Evolutionary conservation across 1,140 invertebrate genomes (phyloP), one percentile per base, ranked within the genome.

Genomic region (Stegodyphus mimosarum): DNA sequence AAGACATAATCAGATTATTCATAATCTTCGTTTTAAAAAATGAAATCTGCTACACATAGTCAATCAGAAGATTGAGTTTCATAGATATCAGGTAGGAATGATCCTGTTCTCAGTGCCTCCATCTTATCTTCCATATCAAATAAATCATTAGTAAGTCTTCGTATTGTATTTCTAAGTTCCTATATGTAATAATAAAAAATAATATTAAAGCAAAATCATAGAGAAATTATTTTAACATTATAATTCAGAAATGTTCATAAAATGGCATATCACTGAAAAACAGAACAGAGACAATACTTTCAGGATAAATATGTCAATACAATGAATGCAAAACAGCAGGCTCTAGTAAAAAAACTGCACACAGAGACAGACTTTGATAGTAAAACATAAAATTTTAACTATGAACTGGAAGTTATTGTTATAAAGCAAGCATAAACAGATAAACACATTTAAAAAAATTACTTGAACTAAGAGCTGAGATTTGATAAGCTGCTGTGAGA

Each of bases 391-490:
- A 33, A 33, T 33, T 33, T 3, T 33, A 33, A 33, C 33, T 33
- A 33, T 33, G 33, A 60, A 60, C 5, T 60, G 55, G 55, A 15
- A 15, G 9, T 10, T 10, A 60, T 10, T 60, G 55, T 9, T 10
- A 5, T 7, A 33, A 67, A 67, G 17, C 18, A 11, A 72, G 11
- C 49, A 11, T 72, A 11, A 49, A n/a, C 70, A 48, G n/a, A 72
- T 72, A 49, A 15, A 72, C 9, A 6, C 10, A 72, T 2, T 0
- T 50, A 15, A 7, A 72, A 49, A 80, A 50, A 75, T 71, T 77
- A 86, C 77, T 75, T 87, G 86, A 74, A 88, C 87, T n/a, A 88
- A 48, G 49, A 87, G 71, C 53, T 88, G 87, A 11, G 86, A 87
- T 69, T 87, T 87, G 11, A 88, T 86, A 10, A 88, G 76, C 18